A percentile compares a stretch with the other conserved stretches of the same genome.
These are phyloP conservation scores for Melanostoma mellinum DNA, from an alignment of 2,888 invertebrate genomes.

Conservation along the genomic window DNA sequence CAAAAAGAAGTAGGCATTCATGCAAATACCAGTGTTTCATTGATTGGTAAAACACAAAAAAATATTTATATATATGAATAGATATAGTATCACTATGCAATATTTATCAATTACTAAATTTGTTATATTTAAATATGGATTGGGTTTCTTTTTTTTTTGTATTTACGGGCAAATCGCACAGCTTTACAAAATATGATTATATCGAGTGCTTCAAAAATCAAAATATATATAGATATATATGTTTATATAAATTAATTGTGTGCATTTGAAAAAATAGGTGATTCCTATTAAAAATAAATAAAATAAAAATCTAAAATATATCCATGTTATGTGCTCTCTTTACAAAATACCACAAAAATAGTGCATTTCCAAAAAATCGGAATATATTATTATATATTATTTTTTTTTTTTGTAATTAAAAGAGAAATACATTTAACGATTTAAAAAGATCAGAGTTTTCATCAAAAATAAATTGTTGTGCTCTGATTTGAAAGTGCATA, in stretches of 20 bases:
- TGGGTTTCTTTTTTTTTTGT: constrained; percentile 20
- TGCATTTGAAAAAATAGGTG: constrained; percentile 40
- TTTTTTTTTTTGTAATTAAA: constrained; percentile 16
- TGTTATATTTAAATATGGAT: constrained; percentile 36
- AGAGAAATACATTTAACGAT: constrained; percentile 56
- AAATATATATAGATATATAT: constrained; percentile 40
- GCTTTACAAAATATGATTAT: constrained; percentile 51
- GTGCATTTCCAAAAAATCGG: constrained; percentile 67
- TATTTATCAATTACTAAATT: constrained; percentile 31
- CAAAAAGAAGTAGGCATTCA: constrained; percentile 44
- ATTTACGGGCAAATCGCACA: constrained; percentile 63
- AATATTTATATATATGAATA: constrained; percentile 18
- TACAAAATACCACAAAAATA: constrained; percentile 73
- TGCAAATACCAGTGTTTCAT: constrained; percentile 57
- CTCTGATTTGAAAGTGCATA: constrained; percentile 57
- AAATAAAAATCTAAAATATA: constrained; percentile 50
- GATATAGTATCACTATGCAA: constrained; percentile 27
- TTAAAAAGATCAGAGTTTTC: constrained; percentile 43
- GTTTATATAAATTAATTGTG: constrained; percentile 41
- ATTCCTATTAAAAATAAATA: neutral
- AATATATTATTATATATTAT: constrained; percentile 39
- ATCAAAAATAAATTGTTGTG: constrained; percentile 39
- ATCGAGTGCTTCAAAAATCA: constrained; percentile 65
- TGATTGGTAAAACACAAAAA: constrained; percentile 38
- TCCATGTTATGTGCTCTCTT: constrained; percentile 71